A percentile compares a stretch with the other conserved stretches of the same genome.
These are phyloP conservation scores for Torymus tubicola DNA, from an alignment of 2,888 invertebrate genomes.

Conservation along the genomic window DNA sequence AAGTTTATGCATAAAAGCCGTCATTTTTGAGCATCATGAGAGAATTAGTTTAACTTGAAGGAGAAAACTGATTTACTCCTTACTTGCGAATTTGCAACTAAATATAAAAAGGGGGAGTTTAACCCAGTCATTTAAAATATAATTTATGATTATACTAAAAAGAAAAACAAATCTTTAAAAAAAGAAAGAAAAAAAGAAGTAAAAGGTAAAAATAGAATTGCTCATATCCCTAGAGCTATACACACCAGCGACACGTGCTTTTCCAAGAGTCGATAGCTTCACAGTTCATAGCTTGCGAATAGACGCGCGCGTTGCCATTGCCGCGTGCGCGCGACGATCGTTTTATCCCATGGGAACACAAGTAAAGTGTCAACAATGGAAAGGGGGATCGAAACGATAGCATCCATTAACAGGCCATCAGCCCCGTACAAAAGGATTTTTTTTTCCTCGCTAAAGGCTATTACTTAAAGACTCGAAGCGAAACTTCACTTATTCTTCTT, in stretches of 20 bases:
- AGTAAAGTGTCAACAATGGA: conserved; percentile 24
- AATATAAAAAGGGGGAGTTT: too few relatives aligned
- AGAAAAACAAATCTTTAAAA: neutral
- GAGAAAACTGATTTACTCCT: too few relatives aligned
- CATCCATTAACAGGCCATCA: neutral
- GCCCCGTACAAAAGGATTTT: conserved; percentile 13
- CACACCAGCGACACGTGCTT: neutral
- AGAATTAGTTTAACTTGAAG: too few relatives aligned
- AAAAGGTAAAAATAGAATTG: too few relatives aligned
- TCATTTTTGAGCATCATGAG: too few relatives aligned
- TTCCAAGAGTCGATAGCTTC: conserved; percentile 2
- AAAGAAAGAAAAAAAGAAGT: neutral
- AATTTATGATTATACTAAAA: neutral
- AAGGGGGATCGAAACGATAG: conserved; percentile 17
- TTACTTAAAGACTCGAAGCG: conserved; percentile 1
- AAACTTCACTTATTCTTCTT: too few relatives aligned
- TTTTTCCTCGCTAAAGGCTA: neutral
- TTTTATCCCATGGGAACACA: conserved; percentile 29
- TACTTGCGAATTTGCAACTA: too few relatives aligned
- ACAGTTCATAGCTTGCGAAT: neutral
- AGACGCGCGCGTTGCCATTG: neutral
- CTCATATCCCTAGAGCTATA: too few relatives aligned
- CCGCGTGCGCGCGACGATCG: neutral
- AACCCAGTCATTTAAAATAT: too few relatives aligned
- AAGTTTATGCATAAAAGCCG: too few relatives aligned